Evolutionary conservation across 2,113 vertebrate species (phyloP), one percentile per base, ranked within the genome.

Genomic region (Poeciliopsis turrubarensis): DNA sequence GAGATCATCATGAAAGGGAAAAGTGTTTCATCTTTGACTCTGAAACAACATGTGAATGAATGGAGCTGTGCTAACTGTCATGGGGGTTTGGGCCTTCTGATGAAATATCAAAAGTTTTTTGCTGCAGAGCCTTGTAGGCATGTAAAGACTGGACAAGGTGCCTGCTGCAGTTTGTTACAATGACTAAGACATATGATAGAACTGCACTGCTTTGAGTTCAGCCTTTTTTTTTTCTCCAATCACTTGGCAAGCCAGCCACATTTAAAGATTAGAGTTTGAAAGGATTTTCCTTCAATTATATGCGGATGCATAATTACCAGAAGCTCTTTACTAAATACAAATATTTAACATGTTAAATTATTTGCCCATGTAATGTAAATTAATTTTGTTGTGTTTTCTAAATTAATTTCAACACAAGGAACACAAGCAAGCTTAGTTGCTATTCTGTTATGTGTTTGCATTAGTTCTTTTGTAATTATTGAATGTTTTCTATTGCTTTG

Each of bases 81-180:
- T 15, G 31, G 22, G 44, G 30, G 54, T 76, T 72, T 67, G 14
- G 78, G 72, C 51, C 39, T 73, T 78, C 60, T 75, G 14, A 80
- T 72, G 30, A 80, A 78, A 80, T 61, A 78, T 78, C 57, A 54
- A 70, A 57, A 70, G 65, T 44, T 77, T 26, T 70, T 30, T 70
- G 51, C 30, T 54, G 47, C 19, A 70, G 57, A 73, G 69, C 62
- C 61, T 71, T 70, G 62, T 62, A 69, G 30, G 39, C 57, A 77
- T 60, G 65, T 72, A 34, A 73, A 47, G 30, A 76, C 44, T 68
- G 47, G 44, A 68, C 72, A 73, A 79, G 69, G 65, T 71, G 57
- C 68, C 37, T 44, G 19, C 26, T 70, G 70, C 70, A 74, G 4
- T 68, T 54, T 60, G 27, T 30, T 70, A 64, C 47, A 31, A 62